Base-by-base conservation (phyloP, 2,888 invertebrate genomes). In the Cheilosia grossa region DNA sequence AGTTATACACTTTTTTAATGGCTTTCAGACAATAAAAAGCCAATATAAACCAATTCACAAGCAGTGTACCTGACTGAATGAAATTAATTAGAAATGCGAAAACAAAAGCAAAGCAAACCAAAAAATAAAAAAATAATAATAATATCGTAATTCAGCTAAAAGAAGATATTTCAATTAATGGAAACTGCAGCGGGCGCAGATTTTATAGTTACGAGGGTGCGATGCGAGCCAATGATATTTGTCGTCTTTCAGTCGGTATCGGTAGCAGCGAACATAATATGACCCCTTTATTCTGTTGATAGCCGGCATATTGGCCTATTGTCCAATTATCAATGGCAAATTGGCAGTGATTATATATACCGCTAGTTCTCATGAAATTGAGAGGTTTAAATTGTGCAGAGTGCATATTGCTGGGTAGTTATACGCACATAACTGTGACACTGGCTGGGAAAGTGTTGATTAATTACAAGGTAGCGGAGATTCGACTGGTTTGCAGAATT, bases 21-120 rank as follows among this genome's bases (percentile, higher is more conserved):
- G 17, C 44, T 67, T 53, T 42, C 33, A 67, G 59, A 44, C 17
- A 64, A 47, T 49, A 51, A 44, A 54, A 47, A 37, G 17, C 44
- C 17, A 19, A 40, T n/a, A 70, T 70, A 27, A 70, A 58, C 47
- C 40, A 78, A 42, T 78, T 63, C 69, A 27, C 53, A n/a, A 33
- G 37, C 67, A 58, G 30, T 78, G 44, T 47, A 51, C 15, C 51
- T 53, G 69, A 33, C 44, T 30, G 47, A 49, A 63, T 40, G 69
- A 56, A 47, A 81, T 75, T 75, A 81, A 81, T 81, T 69, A 81
- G 80, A 74, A 67, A 70, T 37, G 58, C 51, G 58, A 24, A 40
- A 61, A 33, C 21, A 21, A 24, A 0, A 21, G 15, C 10, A 24
- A 24, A 51, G 15, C 10, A 51, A 13, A 15, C 0, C 4, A 15